Conservation (phyloP, 2,888 invertebrate species). For the Clistopyga incitator region DNA sequence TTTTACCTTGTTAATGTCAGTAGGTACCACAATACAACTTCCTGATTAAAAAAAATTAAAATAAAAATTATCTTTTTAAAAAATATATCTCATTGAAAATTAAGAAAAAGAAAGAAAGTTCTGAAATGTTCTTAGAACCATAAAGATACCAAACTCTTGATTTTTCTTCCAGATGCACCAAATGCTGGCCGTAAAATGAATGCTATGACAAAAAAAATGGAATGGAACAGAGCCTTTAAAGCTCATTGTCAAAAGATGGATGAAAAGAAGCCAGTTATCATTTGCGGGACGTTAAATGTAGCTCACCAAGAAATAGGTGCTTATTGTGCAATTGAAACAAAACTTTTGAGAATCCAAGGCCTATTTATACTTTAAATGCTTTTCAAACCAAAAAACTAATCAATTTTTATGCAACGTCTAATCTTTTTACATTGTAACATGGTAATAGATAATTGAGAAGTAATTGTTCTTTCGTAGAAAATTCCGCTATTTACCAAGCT, state of each 20-base stretch:
- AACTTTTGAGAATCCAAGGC: no score
- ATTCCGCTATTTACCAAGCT: no score
- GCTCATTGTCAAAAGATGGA: conserved; percentile 92
- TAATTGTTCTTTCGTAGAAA: no score
- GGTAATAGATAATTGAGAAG: no score
- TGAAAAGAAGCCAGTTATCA: conserved; percentile 95
- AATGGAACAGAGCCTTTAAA: conserved; percentile 95
- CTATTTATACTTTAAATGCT: no score
- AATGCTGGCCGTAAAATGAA: conserved; percentile 96
- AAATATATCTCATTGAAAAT: no score
- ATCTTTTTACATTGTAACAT: no score
- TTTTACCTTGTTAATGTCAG: conserved; percentile 95
- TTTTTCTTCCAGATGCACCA: conserved; percentile 91
- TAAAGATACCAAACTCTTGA: no score
- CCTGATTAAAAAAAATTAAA: not conserved
- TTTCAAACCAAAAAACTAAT: no score
- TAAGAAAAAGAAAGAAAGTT: no score
- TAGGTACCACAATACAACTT: conserved; percentile 82
- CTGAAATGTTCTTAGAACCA: no score
- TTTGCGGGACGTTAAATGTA: conserved; percentile 99
- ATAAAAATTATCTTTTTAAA: not conserved
- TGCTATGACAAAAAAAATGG: conserved; percentile 93
- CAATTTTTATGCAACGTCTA: no score
- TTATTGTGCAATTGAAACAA: not conserved
- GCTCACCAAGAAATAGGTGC: conserved; percentile 96